Evolutionary conservation across 1,140 invertebrate species (phyloP), one percentile per base, ranked within the genome.

Genomic region (Lamellibrachia luymesi): DNA sequence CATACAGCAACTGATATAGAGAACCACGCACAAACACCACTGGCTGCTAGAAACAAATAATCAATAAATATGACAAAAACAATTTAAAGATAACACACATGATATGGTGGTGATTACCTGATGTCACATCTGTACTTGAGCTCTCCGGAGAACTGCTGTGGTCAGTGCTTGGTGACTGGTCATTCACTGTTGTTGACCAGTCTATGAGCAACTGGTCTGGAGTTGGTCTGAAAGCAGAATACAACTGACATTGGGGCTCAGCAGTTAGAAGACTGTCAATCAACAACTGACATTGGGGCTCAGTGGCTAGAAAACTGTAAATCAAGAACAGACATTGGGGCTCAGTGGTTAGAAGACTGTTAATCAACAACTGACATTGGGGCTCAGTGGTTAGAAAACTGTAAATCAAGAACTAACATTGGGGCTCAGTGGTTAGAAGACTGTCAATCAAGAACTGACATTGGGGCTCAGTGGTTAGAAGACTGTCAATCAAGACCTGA

Each of bases 181-280:
- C 93, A 91, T 90, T 90, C 13, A 94, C 50, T 52, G 92, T 92
- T 50, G 50, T 91, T 25, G 92, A 52, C 94, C 93, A 94, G 51
- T 94, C 94, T 50, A 93, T 93, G 25, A 93, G 49, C 56, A 94
- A 80, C 93, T 94, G 90, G 90, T 94, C 93, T 80, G 93, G 93
- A 27, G 93, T 94, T n/a, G 94, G 94, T 56, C 94, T 94, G 89
- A 10, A 25, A 93, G 90, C 7, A 91, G 91, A 90, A 93, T 89
- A 80, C 64, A 80, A 22, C 25, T 80, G 2, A 80, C 13, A 80
- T 80, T 80, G 1, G 7, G 64, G 64, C 25, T 4, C 13, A 80
- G 64, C 4, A 2, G 64, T 38, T 38, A 38, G 38, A 38, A 38
- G 38, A 38, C 38, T 38, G 38, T 38, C 38, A 38, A 38, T 38